Base-by-base conservation (phyloP, 2,888 invertebrate species). In the Sthenelais limicola region DNA sequence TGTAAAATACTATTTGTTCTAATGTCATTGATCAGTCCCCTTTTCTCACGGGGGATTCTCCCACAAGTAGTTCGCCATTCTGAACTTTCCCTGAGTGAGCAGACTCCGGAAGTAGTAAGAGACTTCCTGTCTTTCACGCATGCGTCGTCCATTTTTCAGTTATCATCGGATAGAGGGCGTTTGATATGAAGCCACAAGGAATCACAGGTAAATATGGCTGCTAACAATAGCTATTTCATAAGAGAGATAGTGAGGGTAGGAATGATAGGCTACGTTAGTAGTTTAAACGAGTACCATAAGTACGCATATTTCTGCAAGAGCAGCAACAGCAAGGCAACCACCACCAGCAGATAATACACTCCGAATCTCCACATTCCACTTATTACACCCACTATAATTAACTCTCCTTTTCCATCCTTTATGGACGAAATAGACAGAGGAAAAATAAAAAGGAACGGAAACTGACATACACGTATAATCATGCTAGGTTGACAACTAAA, bases 21-120 rank as follows among this genome's bases (percentile, higher is more conserved):
- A n/a, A n/a, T n/a, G n/a, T n/a, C n/a, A n/a, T n/a, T n/a, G n/a
- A n/a, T n/a, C n/a, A n/a, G n/a, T n/a, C n/a, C n/a, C 43, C 9
- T 38, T 38, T 15, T n/a, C 35, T 43, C 62, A 38, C 62, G 15
- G 38, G 35, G 62, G 35, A 26, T 35, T 38, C 38, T 15, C 3
- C 38, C 38, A 21, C 62, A 21, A 15, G 62, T n/a, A 3, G 9
- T 1, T 35, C 62, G 38, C 62, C 62, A 30, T 33, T 43, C 35
- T 43, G 43, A 1, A 62, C 62, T 38, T 62, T 62, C 62, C 62
- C 62, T 62, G 62, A 62, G 62, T 62, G 62, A 62, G 7, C 62
- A 18, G 38, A 62, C 62, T 38, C 62, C 62, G 26, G 38, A 5
- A 18, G 43, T 43, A 43, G 28, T 62, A 43, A 43, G 38, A 24